These are phyloP conservation scores for Nasua narica DNA, from an alignment of 2,797 vertebrate genomes.

Conservation along the genomic window DNA sequence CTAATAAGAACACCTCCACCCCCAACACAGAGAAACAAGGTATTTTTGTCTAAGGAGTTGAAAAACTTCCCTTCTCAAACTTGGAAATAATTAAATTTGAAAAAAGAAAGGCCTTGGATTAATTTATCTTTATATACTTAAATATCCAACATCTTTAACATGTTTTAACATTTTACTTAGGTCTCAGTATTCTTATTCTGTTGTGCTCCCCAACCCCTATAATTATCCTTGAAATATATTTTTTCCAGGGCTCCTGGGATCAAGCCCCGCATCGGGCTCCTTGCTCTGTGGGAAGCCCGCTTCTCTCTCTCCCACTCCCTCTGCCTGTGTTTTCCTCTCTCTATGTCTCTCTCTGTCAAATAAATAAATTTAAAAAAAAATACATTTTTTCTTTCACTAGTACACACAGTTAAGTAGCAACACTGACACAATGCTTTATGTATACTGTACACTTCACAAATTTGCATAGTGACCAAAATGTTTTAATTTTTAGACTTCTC, in stretches of 20 bases:
- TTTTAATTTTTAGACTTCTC: conserved; percentile 29
- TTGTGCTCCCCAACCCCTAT: neutral
- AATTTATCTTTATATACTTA: conserved; percentile 32
- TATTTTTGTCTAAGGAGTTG: neutral
- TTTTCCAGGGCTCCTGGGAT: neutral
- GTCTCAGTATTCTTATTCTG: neutral
- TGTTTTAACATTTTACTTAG: conserved; percentile 8
- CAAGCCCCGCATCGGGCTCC: too few species aligned
- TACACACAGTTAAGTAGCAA: neutral
- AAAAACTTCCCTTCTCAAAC: conserved; percentile 32
- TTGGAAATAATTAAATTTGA: conserved; percentile 10
- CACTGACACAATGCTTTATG: neutral
- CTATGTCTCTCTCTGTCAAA: too few species aligned
- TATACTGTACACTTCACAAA: conserved; percentile 3
- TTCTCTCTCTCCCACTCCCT: too few species aligned
- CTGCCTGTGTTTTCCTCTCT: too few species aligned
- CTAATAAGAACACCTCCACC: neutral
- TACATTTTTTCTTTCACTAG: too few species aligned
- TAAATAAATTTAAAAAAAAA: too few species aligned
- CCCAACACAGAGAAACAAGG: neutral
- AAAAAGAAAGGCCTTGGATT: neutral
- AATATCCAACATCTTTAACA: conserved; percentile 2
- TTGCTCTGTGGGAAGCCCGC: too few species aligned
- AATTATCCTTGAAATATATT: neutral
- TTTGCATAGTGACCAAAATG: neutral